A percentile compares a stretch with the other conserved stretches of the same genome.
phyloP scores from a whole-genome alignment of 1,140 invertebrate species.

The Zaprionus lachaisei region DNA sequence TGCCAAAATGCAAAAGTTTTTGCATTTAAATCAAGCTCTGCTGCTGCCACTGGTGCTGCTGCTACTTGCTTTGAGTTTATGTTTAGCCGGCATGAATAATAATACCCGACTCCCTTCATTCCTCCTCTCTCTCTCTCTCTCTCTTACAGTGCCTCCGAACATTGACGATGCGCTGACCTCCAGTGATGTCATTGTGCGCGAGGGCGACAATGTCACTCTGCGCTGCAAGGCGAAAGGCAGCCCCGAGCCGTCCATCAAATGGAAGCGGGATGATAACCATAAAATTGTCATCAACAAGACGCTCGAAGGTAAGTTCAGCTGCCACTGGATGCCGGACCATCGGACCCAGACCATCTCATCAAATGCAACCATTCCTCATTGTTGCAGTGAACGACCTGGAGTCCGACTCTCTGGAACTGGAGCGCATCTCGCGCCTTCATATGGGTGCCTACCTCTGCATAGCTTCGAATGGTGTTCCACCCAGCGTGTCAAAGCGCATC shows the following conservation, averaged over 20 bases:
- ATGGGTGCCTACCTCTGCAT: slow-evolving; percentile 97
- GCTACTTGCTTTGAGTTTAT: slow-evolving; percentile 43
- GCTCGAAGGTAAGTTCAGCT: slow-evolving; percentile 87
- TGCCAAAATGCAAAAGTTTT: slow-evolving; percentile 60
- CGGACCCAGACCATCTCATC: not conserved
- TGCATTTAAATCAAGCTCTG: slow-evolving; percentile 59
- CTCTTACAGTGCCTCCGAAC: slow-evolving; percentile 93
- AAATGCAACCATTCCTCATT: not conserved
- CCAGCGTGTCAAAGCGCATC: slow-evolving; percentile 94
- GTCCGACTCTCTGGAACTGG: slow-evolving; percentile 92
- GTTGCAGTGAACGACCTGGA: slow-evolving; percentile 91
- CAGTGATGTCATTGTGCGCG: slow-evolving; percentile 95
- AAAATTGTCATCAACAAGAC: slow-evolving; percentile 94
- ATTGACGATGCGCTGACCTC: slow-evolving; percentile 95
- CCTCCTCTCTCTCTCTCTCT: not conserved
- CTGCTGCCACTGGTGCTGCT: not conserved
- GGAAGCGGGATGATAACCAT: slow-evolving; percentile 94
- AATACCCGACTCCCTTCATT: slow-evolving; percentile 19
- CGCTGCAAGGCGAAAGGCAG: slow-evolving; percentile 95
- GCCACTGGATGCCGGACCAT: slow-evolving; percentile 5
- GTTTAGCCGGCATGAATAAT: slow-evolving; percentile 55
- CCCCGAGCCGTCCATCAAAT: slow-evolving; percentile 94
- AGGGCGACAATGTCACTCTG: slow-evolving; percentile 94
- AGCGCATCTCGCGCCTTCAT: slow-evolving; percentile 93
- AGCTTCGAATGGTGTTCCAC: slow-evolving; percentile 91